phyloP scores from a whole-genome alignment of 2,113 vertebrate genomes.

The Phocoena sinus region DNA sequence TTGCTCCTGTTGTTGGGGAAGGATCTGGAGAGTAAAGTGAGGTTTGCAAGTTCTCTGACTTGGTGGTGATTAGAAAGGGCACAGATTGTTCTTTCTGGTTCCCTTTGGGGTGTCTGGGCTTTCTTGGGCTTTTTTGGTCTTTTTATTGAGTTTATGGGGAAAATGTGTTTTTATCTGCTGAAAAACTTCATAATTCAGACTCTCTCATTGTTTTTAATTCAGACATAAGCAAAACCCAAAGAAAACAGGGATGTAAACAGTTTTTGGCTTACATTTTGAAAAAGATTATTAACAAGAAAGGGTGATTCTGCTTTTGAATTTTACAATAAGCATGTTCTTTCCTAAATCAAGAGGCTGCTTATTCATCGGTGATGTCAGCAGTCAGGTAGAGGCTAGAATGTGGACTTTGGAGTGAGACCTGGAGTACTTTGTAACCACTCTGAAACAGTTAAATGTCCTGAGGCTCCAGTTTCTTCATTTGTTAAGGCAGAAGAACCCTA shows the following conservation, averaged over 20 bases:
- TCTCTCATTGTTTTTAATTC: background rate
- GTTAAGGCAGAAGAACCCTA: background rate
- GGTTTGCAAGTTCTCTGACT: background rate
- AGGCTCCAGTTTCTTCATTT: background rate
- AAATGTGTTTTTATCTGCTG: background rate
- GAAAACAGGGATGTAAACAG: background rate
- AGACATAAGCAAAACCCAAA: background rate
- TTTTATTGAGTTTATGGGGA: background rate
- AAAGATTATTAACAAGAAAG: slow-evolving; percentile 38
- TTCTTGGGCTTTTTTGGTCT: background rate
- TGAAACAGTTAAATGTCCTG: background rate
- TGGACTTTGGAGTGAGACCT: background rate
- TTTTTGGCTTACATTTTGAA: slow-evolving; percentile 36
- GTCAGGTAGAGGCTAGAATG: background rate
- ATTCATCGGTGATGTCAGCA: background rate
- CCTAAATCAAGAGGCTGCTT: slow-evolving; percentile 52
- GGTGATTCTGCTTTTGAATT: slow-evolving; percentile 44
- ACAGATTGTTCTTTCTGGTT: background rate
- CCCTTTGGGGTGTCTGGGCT: background rate
- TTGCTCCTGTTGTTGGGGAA: slow-evolving; percentile 54
- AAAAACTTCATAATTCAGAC: background rate
- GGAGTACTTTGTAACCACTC: background rate
- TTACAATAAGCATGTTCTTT: background rate
- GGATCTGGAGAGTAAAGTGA: slow-evolving; percentile 46
- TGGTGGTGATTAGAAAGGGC: background rate